Conservation (phyloP, 2,113 vertebrate genomes). For the Gila orcuttii region DNA sequence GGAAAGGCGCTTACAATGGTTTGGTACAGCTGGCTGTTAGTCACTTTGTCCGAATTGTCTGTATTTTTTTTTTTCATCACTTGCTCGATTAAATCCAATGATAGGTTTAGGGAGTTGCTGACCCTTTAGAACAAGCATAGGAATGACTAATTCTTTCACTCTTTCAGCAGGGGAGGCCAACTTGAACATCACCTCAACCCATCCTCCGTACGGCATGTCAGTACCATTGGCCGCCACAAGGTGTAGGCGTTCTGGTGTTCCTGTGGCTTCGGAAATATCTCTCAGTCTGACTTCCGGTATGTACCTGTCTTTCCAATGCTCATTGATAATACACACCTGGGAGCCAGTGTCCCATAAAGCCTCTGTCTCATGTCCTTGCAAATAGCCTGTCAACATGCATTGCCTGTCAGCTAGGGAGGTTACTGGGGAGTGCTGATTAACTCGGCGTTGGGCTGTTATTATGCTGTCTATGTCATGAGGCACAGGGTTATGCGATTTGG, state of each 20-base stretch:
- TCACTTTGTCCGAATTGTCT: not conserved
- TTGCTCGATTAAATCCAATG: not conserved
- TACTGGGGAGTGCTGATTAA: not conserved
- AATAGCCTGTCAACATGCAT: not conserved
- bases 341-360: not conserved
- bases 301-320: not conserved
- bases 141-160: not conserved
- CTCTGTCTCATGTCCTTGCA: not conserved
- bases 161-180: not conserved
- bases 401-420: not conserved
- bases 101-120: not conserved
- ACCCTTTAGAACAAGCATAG: not conserved
- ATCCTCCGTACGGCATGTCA: not conserved
- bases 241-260: not conserved
- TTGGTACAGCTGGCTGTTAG: not conserved
- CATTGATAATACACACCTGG: not conserved
- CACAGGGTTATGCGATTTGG: not conserved
- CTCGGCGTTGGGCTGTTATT: not conserved
- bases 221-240: not conserved
- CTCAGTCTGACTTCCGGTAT: not conserved
- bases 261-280: not conserved
- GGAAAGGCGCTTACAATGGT: slow-evolving; percentile 36
- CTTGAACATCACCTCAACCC: not conserved
- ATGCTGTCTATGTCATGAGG: not conserved
- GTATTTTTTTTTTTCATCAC: not conserved